Percentiles rank a stretch among this genome's conserved stretches.
phyloP scores from a whole-genome alignment of 2,113 vertebrate genomes.

The Dromas ardeola region DNA sequence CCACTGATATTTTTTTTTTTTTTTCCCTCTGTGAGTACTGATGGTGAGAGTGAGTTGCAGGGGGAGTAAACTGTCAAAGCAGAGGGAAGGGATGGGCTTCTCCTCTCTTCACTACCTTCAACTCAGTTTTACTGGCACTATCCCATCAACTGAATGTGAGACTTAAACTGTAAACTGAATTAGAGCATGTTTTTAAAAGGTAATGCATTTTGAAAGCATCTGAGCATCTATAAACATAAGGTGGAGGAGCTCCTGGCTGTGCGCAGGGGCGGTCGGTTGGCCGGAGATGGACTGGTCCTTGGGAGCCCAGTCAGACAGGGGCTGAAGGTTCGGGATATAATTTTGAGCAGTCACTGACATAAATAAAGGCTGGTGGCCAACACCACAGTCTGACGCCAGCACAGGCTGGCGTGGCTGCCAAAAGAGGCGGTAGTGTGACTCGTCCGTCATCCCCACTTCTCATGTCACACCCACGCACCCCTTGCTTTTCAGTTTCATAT shows the following conservation, averaged over 20 bases:
- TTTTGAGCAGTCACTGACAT: not conserved
- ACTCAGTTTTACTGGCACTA: not conserved
- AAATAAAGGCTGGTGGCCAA: not conserved
- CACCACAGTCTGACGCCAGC: not conserved
- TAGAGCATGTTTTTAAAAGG: not conserved
- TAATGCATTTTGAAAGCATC: not conserved
- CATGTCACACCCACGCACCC: not conserved
- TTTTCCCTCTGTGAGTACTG: not conserved
- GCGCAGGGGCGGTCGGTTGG: not conserved
- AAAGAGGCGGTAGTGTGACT: not conserved
- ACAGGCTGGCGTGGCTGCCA: not conserved
- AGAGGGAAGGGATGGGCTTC: not conserved
- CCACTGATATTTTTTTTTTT: too few species aligned
- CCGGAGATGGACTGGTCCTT: not conserved
- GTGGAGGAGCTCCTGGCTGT: not conserved
- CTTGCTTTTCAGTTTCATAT: not conserved
- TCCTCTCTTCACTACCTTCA: not conserved
- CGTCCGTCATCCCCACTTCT: not conserved
- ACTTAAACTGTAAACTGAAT: constrained; percentile 5
- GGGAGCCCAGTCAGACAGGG: rapidly evolving
- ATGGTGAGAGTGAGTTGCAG: not conserved
- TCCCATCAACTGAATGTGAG: not conserved
- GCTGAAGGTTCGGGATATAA: not conserved
- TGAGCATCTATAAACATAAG: not conserved
- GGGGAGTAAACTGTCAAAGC: not conserved